Base-by-base conservation (phyloP, 2,888 invertebrate species). In the Pseudanteris insignis region DNA sequence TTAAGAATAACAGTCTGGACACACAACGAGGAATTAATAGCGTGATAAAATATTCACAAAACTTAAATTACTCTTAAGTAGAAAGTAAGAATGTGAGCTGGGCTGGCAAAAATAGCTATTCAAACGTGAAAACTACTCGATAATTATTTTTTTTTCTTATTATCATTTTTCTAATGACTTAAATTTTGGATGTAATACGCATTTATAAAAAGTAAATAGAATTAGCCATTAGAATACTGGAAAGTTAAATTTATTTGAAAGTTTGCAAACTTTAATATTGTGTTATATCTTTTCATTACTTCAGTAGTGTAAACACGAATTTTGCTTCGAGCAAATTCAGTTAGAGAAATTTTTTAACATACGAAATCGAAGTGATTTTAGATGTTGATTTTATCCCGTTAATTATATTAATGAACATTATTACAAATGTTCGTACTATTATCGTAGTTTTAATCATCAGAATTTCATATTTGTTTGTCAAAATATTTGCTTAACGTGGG, bases 1-100 rank as follows among this genome's bases (percentile, higher is more conserved):
- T 12, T 54, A 53, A 53, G 33, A 55, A 59, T 63, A 65, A 63
- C 65, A 62, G 60, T 54, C 36, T 13, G 36, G 14, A 33, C 9
- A 21, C 44, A 37, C 37, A 13, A 10, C 34, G 32, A 58, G 38
- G 37, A 41, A 33, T 46, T 40, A 30, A 55, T 34, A 29, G 14
- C 28, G 12, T 46, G 40, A 62, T 55, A 50, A 55, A 62, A 55
- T 46, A 46, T 46, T 50, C 34, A 46, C 46, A 60, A 57, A 53
- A 53, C 53, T 60, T 37, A 47, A 48, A 59, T 60, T 60, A 54
- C 25, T 47, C 53, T 21, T 25, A 43, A 48, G 29, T 60, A 54
- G 53, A 60, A 60, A 60, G 53, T 60, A 60, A 12, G 36, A 29
- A 21, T 40, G 34, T 40, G 32, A 34, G 34, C 32, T 40, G 40